Evolutionary conservation across 1,140 invertebrate genomes (phyloP).

Genomic region (Drosophila ambigua): DNA sequence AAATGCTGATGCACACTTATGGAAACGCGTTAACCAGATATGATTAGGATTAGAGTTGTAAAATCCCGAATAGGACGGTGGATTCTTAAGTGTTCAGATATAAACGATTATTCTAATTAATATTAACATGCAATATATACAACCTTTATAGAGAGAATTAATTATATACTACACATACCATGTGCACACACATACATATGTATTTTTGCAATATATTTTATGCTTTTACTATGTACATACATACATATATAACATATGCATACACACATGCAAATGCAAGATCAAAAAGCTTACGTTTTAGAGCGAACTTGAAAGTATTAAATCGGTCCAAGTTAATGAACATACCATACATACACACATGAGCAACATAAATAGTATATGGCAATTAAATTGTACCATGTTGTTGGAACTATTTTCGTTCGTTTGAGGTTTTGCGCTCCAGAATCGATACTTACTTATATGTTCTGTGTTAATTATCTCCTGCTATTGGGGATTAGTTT

Average conservation of each 20-base stretch:
- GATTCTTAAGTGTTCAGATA: conserved; percentile 74
- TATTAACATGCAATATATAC: conserved; percentile 59
- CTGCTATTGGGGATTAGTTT: too few species aligned
- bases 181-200: conserved; percentile 45
- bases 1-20: conserved; percentile 14
- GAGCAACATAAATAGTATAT: too few species aligned
- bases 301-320: conserved; percentile 66
- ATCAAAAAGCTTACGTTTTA: conserved; percentile 60
- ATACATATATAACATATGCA: conserved; percentile 27
- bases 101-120: conserved; percentile 75
- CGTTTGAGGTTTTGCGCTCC: too few species aligned
- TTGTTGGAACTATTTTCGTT: too few species aligned
- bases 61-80: conserved; percentile 33
- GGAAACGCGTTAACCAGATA: conserved; percentile 53
- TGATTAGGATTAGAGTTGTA: conserved; percentile 53
- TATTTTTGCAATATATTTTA: conserved; percentile 79
- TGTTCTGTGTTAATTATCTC: too few species aligned
- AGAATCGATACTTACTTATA: too few species aligned
- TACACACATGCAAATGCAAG: conserved; percentile 27
- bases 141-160: conserved; percentile 46
- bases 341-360: conserved; percentile 7
- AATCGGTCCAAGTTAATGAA: conserved; percentile 71
- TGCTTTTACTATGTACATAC: conserved; percentile 60
- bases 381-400: too few species aligned
- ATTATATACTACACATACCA: conserved; percentile 62